Evolutionary conservation across 2,113 vertebrate genomes (phyloP).

Genomic region (Anthoscopus minutus): DNA sequence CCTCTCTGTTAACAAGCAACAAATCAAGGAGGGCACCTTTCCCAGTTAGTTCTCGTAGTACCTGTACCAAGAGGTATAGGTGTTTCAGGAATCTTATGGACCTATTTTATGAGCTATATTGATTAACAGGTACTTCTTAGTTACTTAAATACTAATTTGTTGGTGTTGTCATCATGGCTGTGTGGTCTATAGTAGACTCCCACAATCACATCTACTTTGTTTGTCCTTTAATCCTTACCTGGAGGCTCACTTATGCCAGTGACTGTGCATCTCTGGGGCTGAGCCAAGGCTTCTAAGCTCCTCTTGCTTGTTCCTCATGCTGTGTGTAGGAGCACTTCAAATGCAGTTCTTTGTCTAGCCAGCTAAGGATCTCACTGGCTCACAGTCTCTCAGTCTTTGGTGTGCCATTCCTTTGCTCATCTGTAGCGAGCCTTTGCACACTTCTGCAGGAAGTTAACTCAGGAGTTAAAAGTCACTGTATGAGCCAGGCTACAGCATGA

Average conservation of each 20-base stretch:
- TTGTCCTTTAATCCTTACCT: neutral
- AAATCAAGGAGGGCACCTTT: neutral
- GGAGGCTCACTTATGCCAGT: neutral
- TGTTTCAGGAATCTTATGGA: neutral
- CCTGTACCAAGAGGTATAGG: neutral
- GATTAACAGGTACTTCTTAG: neutral
- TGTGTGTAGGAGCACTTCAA: neutral
- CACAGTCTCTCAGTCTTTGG: neutral
- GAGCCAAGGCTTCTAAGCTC: neutral
- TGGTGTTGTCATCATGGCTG: neutral
- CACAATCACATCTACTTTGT: neutral
- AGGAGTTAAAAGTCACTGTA: neutral
- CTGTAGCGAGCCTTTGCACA: rapidly evolving
- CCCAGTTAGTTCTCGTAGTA: neutral
- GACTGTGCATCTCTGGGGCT: neutral
- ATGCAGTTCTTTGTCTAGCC: neutral
- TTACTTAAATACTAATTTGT: neutral
- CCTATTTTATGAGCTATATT: neutral
- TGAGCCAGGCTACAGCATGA: neutral
- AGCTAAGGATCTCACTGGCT: neutral
- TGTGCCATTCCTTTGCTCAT: neutral
- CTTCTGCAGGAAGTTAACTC: neutral
- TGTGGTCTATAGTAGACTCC: neutral
- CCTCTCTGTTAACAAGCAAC: neutral
- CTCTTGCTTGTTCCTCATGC: neutral